Evolutionary conservation across 1,140 invertebrate genomes (phyloP).

Genomic region (Lasioglossum baleicum): DNA sequence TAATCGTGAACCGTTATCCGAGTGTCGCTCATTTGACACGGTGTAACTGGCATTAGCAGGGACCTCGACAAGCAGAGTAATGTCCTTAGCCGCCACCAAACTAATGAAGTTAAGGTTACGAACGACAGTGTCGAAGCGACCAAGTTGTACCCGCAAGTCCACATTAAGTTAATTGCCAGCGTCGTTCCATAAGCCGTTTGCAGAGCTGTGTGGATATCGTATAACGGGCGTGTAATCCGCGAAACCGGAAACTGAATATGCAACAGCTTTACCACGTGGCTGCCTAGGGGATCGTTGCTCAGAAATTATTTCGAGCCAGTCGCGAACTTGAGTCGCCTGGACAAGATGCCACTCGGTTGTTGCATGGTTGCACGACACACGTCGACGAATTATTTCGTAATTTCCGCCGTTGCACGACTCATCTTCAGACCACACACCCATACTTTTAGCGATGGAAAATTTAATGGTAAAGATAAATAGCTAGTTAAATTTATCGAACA

Average conservation of each 20-base stretch:
- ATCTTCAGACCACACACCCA: neutral
- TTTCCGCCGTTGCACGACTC: neutral
- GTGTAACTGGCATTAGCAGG: too few species aligned
- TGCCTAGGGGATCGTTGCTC: neutral
- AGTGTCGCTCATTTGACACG: too few species aligned
- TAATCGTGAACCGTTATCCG: too few species aligned
- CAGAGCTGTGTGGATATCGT: neutral
- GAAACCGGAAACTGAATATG: conserved; percentile 16
- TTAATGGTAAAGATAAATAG: too few species aligned
- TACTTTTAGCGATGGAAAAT: too few species aligned
- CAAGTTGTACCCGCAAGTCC: neutral
- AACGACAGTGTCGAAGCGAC: neutral
- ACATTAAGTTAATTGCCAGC: conserved; percentile 3
- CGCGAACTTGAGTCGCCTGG: neutral
- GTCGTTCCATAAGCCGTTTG: neutral
- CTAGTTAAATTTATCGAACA: too few species aligned
- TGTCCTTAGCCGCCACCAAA: neutral
- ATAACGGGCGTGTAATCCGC: conserved; percentile 4
- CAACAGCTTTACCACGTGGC: conserved; percentile 3
- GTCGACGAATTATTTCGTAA: neutral
- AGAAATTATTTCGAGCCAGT: conserved; percentile 13
- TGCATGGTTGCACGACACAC: too few species aligned
- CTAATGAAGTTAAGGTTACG: neutral
- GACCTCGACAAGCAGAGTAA: too few species aligned
- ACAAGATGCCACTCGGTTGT: neutral